Evolutionary conservation across 2,888 invertebrate genomes (phyloP), one percentile per base, ranked within the genome.

Genomic region (Flexamia atlantica): DNA sequence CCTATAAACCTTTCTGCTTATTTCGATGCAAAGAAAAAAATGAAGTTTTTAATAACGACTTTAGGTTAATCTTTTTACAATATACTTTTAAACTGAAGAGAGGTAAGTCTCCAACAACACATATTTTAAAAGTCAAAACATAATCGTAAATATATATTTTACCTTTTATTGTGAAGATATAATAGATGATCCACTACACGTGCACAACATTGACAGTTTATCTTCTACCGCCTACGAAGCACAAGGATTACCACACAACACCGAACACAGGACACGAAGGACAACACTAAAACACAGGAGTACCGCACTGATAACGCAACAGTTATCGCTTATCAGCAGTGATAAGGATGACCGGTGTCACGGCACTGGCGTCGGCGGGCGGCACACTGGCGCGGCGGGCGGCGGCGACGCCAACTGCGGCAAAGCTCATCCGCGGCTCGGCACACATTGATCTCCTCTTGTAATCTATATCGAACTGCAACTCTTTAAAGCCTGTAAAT

Each of bases 321-420:
- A 57, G 57, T 57, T 57, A 23, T 57, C 57, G 57, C 57, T 57
- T 57, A 57, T 57, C 57, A 57, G 23, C 17, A 57, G 57, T 57
- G 57, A 57, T 57, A 57, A 57, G 57, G 57, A 23, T 23, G 57
- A 57, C 57, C 57, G 57, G 57, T 23, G 23, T 20, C 9, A 23
- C 57, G 57, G 23, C 57, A 57, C 57, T 57, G 57, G 23, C 57
- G 57, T 3, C 3, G 57, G 20, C 23, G 9, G 23, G 23, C 57
- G 23, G 20, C 23, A 57, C 57, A 57, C 23, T 57, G 12, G 23
- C 57, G 57, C 57, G 20, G 57, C 57, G 57, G 57, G 57, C 57
- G 57, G 57, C 57, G 23, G 23, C 57, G 23, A 23, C 57, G 57
- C 23, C 7, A 57, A 57, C 57, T 57, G 23, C 57, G 9, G 23